These are phyloP conservation scores for Erithacus rubecula DNA, from an alignment of 2,797 vertebrate genomes.

Conservation along the genomic window DNA sequence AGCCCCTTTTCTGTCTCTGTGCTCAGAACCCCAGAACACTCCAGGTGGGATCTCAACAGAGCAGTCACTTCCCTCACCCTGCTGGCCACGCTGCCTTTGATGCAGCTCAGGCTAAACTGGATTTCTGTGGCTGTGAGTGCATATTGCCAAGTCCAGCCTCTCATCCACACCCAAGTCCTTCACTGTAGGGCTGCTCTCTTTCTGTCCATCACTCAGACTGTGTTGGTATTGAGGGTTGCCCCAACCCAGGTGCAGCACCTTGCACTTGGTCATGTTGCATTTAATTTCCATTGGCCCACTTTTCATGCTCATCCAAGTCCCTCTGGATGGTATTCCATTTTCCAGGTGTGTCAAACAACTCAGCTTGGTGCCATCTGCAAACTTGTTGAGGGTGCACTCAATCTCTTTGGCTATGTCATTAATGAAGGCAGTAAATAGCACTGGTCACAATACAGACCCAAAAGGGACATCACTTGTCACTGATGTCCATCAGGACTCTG, in stretches of 20 bases:
- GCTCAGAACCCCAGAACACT: background rate
- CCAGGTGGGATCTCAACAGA: background rate
- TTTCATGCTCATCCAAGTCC: background rate
- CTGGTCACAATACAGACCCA: background rate
- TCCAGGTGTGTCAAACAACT: background rate
- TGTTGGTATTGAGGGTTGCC: no score
- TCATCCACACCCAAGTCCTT: background rate
- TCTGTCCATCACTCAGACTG: background rate
- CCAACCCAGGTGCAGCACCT: background rate
- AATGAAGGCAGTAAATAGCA: background rate
- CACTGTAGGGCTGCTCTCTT: no score
- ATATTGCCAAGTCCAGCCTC: background rate
- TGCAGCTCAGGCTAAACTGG: background rate
- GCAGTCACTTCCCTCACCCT: background rate
- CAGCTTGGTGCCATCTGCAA: background rate
- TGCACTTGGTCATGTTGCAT: background rate
- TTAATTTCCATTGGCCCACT: background rate
- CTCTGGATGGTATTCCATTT: background rate
- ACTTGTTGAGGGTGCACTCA: background rate
- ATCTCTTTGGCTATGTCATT: background rate
- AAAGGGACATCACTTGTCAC: background rate
- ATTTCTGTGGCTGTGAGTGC: background rate
- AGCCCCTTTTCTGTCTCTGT: background rate
- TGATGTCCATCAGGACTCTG: background rate
- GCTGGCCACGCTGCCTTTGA: background rate